Evolutionary conservation across 2,797 vertebrate genomes (phyloP).

Genomic region (Margarornis squamiger): DNA sequence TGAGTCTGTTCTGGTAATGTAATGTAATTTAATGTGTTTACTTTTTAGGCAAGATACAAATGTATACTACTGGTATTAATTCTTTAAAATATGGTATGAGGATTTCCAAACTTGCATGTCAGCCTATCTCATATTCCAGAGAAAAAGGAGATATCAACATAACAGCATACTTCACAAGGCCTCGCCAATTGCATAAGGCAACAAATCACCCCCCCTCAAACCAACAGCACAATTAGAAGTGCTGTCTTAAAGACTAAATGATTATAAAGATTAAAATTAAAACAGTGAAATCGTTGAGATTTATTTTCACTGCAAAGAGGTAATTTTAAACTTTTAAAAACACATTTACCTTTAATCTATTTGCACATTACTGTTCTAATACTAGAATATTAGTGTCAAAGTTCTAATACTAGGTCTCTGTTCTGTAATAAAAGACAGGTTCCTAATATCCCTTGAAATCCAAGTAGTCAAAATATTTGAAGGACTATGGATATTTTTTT

Average conservation of each 20-base stretch:
- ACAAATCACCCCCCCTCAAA: not conserved
- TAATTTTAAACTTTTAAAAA: not conserved
- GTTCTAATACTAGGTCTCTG: not conserved
- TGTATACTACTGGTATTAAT: not conserved
- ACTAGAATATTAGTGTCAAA: not conserved
- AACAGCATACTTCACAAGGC: not conserved
- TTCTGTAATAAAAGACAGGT: not conserved
- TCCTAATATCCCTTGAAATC: not conserved
- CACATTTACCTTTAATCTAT: not conserved
- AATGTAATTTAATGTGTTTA: not conserved
- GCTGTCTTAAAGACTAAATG: not conserved
- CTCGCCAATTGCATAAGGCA: not conserved
- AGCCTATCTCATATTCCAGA: not conserved
- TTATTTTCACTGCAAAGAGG: not conserved
- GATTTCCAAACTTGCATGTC: not conserved
- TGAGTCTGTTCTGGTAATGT: not conserved
- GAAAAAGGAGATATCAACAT: not conserved
- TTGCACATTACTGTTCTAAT: not conserved
- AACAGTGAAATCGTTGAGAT: not conserved
- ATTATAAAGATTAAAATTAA: not conserved
- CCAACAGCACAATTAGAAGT: not conserved
- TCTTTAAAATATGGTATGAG: not conserved
- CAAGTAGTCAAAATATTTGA: not conserved
- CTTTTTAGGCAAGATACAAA: not conserved
- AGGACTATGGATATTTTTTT: not conserved